A percentile compares a stretch with the other conserved stretches of the same genome.
phyloP scores from a whole-genome alignment of 1,140 invertebrate genomes.

The Pseudachorutes palmiensis region DNA sequence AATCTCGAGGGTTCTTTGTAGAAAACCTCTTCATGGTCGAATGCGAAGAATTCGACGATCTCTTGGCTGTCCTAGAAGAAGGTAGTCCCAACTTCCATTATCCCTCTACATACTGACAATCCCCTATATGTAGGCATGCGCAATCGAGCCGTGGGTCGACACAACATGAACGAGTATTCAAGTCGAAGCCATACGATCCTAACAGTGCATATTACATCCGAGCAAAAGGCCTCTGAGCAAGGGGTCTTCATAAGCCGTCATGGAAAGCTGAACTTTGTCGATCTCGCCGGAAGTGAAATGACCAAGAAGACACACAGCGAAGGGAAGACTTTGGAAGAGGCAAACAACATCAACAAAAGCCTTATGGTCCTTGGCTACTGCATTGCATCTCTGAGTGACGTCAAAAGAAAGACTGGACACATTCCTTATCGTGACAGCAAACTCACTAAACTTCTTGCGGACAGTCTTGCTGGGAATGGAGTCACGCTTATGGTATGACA shows the following conservation, averaged over 20 bases:
- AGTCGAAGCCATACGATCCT: slow-evolving; percentile 92
- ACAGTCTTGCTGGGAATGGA: slow-evolving; percentile 88
- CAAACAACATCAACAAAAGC: slow-evolving; percentile 93
- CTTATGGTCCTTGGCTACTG: slow-evolving; percentile 92
- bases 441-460: slow-evolving; percentile 81
- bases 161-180: slow-evolving; percentile 94
- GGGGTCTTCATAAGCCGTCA: slow-evolving; percentile 75
- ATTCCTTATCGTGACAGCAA: slow-evolving; percentile 91
- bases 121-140: slow-evolving; percentile 57
- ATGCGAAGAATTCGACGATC: slow-evolving; percentile 86
- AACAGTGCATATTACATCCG: slow-evolving; percentile 72
- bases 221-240: slow-evolving; percentile 62
- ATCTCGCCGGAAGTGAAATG: slow-evolving; percentile 89
- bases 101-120: neutral
- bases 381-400: slow-evolving; percentile 79
- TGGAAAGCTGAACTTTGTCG: slow-evolving; percentile 91
- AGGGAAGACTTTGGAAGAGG: slow-evolving; percentile 82
- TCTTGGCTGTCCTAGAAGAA: slow-evolving; percentile 88
- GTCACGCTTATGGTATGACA: slow-evolving; percentile 78
- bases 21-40: slow-evolving; percentile 91
- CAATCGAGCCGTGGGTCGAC: slow-evolving; percentile 73
- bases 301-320: slow-evolving; percentile 86
- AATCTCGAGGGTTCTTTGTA: slow-evolving; percentile 83
- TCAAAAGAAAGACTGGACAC: slow-evolving; percentile 67
- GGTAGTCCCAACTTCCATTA: slow-evolving; percentile 50